These are phyloP conservation scores for Resseliella maxima DNA, from an alignment of 2,888 invertebrate species.

Conservation along the genomic window DNA sequence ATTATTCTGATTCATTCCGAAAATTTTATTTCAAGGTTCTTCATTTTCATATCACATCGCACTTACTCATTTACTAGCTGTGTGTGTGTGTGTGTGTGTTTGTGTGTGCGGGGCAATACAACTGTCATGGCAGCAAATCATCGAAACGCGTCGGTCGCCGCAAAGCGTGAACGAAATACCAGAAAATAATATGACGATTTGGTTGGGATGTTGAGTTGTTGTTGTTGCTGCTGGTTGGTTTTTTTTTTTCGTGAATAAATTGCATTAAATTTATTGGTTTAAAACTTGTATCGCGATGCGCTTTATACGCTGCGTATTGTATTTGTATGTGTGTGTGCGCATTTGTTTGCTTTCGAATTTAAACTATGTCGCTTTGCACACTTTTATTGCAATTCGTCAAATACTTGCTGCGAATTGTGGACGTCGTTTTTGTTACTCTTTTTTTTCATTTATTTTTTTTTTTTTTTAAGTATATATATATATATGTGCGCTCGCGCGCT, in stretches of 20 bases:
- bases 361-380: conserved; percentile 50
- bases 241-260: conserved; percentile 36
- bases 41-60: conserved; percentile 42
- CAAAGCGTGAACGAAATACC: conserved; percentile 53
- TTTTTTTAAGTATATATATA: background rate
- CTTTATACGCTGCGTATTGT: conserved; percentile 5
- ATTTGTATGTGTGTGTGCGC: conserved; percentile 38
- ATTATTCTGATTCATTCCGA: conserved; percentile 47
- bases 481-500: no score
- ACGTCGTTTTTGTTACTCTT: background rate
- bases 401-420: conserved; percentile 36
- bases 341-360: conserved; percentile 51
- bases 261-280: conserved; percentile 51
- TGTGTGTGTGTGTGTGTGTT: background rate
- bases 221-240: no score
- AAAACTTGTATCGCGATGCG: conserved; percentile 48
- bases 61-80: background rate
- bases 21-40: conserved; percentile 53
- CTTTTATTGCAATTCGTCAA: conserved; percentile 53
- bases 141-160: conserved; percentile 53
- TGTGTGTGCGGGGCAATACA: background rate
- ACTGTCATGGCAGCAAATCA: conserved; percentile 24
- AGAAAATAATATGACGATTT: conserved; percentile 41
- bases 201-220: background rate
- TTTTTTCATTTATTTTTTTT: background rate